Evolutionary conservation across 2,797 vertebrate genomes (phyloP), one percentile per base, ranked within the genome.

Genomic region (Sebastes baramenuke): DNA sequence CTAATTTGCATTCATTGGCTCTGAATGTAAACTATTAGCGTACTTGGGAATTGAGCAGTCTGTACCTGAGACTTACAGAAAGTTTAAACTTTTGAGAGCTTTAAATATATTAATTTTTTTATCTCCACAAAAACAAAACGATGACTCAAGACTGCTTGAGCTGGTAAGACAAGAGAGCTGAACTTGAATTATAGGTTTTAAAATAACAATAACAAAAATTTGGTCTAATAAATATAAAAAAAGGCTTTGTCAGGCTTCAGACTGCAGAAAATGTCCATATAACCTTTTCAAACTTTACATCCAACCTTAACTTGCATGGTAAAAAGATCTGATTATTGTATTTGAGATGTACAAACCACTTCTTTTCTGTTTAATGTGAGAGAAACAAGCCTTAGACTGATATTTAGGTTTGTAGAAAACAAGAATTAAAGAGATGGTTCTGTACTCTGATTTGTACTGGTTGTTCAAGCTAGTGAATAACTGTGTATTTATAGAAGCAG

Each of bases 401-500:
- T 27, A 75, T 73, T 80, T 75, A 32, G 8, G 22, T 83, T 84
- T 65, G 54, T 34, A 67, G 54, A 73, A 84, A 84, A 74, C 54
- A 54, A 22, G 61, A 52, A 67, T 55, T 60, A 74, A 71, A 79
- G 62, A 77, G 12, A 73, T 36, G 59, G 29, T 36, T 72, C 24
- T 81, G 49, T 65, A 27, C 22, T 80, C 67, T 77, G 75, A 88
- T 81, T 89, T 60, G 68, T 61, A 75, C 64, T 79, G 87, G 61
- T 42, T 84, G 83, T 87, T 87, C 34, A 84, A 82, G 69, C 84
- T 54, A 76, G 66, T 82, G 85, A 90, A 89, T 88, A 83, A 81
- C 32, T 81, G 77, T 13, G 27, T 90, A 93, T 94, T 90, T 88
- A 88, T 88, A 93, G 92, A 86, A 89, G 81, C 82, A 91, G 90